Conservation (phyloP, 2,797 vertebrate species). For the Apogon hyalosoma region DNA sequence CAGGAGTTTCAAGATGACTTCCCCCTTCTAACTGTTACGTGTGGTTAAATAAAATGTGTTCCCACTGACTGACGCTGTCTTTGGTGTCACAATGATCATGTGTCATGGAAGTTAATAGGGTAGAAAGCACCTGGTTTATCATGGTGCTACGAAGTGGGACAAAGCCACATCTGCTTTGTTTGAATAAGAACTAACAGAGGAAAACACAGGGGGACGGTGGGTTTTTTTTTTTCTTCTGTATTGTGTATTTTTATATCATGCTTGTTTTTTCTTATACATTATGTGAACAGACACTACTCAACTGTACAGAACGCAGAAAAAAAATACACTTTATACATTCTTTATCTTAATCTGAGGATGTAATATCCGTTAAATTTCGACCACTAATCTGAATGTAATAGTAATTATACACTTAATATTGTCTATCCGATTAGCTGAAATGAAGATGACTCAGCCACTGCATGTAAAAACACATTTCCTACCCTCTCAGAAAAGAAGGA, state of each 20-base stretch:
- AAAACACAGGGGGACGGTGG: background rate
- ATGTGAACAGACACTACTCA: background rate
- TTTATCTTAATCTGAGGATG: no score
- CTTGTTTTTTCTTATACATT: background rate
- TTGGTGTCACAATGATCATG: constrained; percentile 30
- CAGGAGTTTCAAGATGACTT: constrained; percentile 58
- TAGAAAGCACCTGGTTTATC: background rate
- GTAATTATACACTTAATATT: background rate
- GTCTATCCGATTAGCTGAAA: background rate
- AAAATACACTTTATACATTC: background rate
- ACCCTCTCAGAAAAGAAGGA: constrained; percentile 21
- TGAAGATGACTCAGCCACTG: constrained; percentile 1
- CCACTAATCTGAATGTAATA: background rate
- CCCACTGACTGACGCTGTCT: constrained; percentile 20
- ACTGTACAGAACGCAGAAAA: background rate
- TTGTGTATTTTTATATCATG: constrained; percentile 3
- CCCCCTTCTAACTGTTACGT: constrained; percentile 49
- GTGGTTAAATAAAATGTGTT: constrained; percentile 51
- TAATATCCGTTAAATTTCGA: background rate
- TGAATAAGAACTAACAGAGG: background rate
- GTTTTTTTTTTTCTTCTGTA: constrained; percentile 1
- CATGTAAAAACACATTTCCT: constrained; percentile 31
- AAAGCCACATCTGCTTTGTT: background rate
- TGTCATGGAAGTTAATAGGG: constrained; percentile 25
- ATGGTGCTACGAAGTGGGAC: background rate